Evolutionary conservation across 2,797 vertebrate species (phyloP).

Genomic region (Pseudopleuronectes americanus): DNA sequence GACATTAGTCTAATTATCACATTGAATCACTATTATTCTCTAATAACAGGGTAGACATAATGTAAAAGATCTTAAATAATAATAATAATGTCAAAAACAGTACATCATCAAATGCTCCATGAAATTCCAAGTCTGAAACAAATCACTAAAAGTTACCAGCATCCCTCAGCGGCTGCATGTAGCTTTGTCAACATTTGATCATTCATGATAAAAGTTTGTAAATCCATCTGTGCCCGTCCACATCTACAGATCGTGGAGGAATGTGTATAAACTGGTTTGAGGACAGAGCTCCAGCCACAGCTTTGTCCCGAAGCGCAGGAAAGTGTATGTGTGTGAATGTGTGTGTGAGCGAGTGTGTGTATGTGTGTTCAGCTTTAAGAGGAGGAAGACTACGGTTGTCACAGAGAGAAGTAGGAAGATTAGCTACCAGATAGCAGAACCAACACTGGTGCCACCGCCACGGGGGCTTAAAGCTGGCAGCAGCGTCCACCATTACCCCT

Average conservation of each 20-base stretch:
- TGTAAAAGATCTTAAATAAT: background rate
- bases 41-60: background rate
- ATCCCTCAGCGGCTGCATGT: background rate
- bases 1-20: no score
- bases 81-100: no score
- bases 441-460: conserved; percentile 80
- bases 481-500: conserved; percentile 68
- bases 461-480: conserved; percentile 74
- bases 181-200: background rate
- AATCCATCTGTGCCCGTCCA: conserved; percentile 7
- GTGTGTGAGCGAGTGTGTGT: conserved; percentile 36
- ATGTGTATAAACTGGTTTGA: conserved; percentile 12
- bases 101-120: no score
- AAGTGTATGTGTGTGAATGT: conserved; percentile 60
- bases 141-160: background rate
- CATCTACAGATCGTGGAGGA: background rate
- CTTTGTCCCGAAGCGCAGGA: conserved; percentile 50
- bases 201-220: conserved; percentile 3
- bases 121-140: background rate
- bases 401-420: conserved; percentile 86
- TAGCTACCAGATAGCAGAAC: conserved; percentile 88
- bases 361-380: conserved; percentile 88
- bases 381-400: conserved; percentile 85
- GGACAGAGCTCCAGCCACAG: conserved; percentile 26
- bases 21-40: no score